These are phyloP conservation scores for Pristionchus exspectatus DNA, from an alignment of 2,888 invertebrate species.

Conservation along the genomic window DNA sequence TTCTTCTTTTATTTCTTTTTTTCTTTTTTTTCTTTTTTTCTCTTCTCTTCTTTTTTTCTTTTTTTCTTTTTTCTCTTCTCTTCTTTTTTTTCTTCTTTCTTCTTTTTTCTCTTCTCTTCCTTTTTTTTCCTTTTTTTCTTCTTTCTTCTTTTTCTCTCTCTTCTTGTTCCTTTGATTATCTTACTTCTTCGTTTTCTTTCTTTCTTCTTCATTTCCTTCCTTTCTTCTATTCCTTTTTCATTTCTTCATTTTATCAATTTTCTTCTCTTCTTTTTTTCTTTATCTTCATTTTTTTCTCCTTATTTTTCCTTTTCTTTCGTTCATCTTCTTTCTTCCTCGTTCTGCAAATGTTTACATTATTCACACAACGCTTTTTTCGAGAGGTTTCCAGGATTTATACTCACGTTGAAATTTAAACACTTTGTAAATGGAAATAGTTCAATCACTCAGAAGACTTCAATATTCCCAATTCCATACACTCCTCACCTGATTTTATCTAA, in stretches of 20 bases:
- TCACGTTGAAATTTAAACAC: too few species aligned
- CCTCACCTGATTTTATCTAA: too few species aligned
- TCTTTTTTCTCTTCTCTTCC: neutral
- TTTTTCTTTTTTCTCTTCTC: neutral
- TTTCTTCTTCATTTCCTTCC: neutral
- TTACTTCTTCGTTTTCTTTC: neutral
- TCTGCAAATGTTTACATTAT: neutral
- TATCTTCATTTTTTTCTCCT: neutral
- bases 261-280: neutral
- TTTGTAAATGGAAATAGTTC: too few species aligned
- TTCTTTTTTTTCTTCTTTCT: neutral
- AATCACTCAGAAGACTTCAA: too few species aligned
- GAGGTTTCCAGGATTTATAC: neutral
- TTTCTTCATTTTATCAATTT: neutral
- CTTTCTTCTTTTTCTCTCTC: neutral
- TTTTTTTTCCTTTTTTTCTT: neutral
- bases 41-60: neutral
- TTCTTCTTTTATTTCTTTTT: neutral
- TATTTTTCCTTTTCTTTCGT: neutral
- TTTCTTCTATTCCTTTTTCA: neutral
- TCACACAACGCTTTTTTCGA: neutral
- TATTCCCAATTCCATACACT: too few species aligned
- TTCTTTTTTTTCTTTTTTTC: neutral
- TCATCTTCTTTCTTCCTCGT: neutral
- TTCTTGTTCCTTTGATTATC: neutral